Evolutionary conservation across 2,797 vertebrate genomes (phyloP).

Genomic region (Erpetoichthys calabaricus): DNA sequence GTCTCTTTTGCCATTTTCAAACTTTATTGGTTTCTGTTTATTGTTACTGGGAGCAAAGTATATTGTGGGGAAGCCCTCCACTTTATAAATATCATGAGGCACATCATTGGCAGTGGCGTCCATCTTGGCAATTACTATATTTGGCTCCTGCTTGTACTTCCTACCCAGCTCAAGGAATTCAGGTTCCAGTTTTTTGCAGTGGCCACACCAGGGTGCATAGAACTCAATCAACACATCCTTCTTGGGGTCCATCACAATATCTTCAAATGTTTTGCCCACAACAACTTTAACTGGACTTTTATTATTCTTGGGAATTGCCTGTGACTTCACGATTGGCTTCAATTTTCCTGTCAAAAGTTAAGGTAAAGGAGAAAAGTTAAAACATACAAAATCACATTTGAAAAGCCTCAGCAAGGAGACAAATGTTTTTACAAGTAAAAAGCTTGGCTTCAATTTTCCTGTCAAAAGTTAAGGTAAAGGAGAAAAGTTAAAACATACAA

Average conservation of each 20-base stretch:
- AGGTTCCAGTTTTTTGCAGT: slow-evolving; percentile 88
- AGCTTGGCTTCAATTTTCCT: slow-evolving; percentile 79
- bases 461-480: slow-evolving; percentile 7
- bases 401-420: too few relatives aligned
- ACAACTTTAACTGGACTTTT: slow-evolving; percentile 86
- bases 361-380: too few relatives aligned
- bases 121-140: slow-evolving; percentile 91
- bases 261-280: slow-evolving; percentile 86
- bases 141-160: slow-evolving; percentile 79
- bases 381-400: neutral
- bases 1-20: slow-evolving; percentile 72
- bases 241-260: slow-evolving; percentile 77
- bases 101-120: slow-evolving; percentile 82
- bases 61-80: slow-evolving; percentile 90
- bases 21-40: slow-evolving; percentile 78
- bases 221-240: slow-evolving; percentile 89
- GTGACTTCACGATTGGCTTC: slow-evolving; percentile 79
- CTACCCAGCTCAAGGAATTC: slow-evolving; percentile 72
- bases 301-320: slow-evolving; percentile 84
- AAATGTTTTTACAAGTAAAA: neutral
- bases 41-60: slow-evolving; percentile 74
- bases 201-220: slow-evolving; percentile 94
- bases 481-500: neutral
- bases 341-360: slow-evolving; percentile 64
- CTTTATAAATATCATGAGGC: slow-evolving; percentile 66